Base-by-base conservation (phyloP, 1,140 invertebrate species). In the Leguminivora glycinivorella region DNA sequence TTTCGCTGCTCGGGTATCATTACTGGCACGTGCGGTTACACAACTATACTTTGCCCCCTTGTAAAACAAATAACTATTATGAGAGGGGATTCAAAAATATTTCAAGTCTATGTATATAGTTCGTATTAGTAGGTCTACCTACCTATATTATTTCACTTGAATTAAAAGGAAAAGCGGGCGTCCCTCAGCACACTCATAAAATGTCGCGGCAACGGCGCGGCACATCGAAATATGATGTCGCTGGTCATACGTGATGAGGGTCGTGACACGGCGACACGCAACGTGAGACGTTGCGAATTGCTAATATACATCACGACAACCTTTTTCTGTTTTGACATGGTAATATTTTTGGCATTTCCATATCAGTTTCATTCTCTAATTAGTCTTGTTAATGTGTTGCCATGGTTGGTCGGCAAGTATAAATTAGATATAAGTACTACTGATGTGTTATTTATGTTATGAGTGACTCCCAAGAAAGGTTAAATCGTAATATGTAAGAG, bases 251-350 rank as follows among this genome's bases (percentile, higher is more conserved):
- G 17, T 52, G 47, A 52, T 52, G 47, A 52, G 47, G 47, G 47
- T 52, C 47, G 19, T 52, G 47, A 52, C 47, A 52, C 19, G 47
- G 47, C 47, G 17, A 22, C 47, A 52, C 47, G 47, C 47, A 52
- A 52, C 47, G 10, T 52, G 47, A 52, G 47, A 52, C 22, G 47
- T 52, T 52, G 47, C 47, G 47, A 52, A 22, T 52, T 52, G 47
- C 47, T 22, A 52, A 52, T 52, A 52, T 52, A 52, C 10, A 52
- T 52, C 47, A 52, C 47, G 17, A 52, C n/a, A 52, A 9, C 6
- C 5, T 17, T n/a, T n/a, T 43, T 43, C 5, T 52, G 22, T 52
- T 22, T 22, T 52, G 6, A 6, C 19, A 68, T 34, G 22, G 10
- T n/a, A 17, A 43, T 19, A 14, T 68, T 40, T 24, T 31, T 70